Conservation (phyloP, 2,888 invertebrate genomes). For the Drosophila colorata region DNA sequence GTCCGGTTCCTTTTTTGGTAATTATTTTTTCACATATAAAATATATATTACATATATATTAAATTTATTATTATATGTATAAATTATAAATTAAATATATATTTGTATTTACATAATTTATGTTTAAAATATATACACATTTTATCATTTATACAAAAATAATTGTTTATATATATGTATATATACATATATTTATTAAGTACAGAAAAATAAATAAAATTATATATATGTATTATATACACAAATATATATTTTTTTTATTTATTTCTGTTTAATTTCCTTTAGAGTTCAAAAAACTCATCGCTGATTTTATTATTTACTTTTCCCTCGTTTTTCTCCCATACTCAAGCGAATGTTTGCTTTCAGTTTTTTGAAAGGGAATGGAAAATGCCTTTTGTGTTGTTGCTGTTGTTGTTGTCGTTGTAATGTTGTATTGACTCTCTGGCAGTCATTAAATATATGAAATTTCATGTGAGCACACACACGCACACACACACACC, state of each 20-base stretch:
- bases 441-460: constrained; percentile 73
- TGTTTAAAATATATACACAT: no score
- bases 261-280: constrained; percentile 15
- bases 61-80: no score
- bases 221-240: not conserved
- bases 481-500: not conserved
- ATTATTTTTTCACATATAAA: no score
- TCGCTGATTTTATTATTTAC: constrained; percentile 17
- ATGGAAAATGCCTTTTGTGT: constrained; percentile 42
- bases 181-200: no score
- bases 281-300: constrained; percentile 4
- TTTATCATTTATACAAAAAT: no score
- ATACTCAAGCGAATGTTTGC: constrained; percentile 36
- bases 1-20: no score
- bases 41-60: no score
- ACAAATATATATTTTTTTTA: not conserved
- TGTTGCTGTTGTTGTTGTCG: constrained; percentile 37
- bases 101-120: no score
- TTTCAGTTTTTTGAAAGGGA: constrained; percentile 40
- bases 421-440: constrained; percentile 50
- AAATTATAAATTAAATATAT: no score
- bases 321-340: not conserved
- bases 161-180: no score
- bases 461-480: constrained; percentile 68
- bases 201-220: not conserved